These are phyloP conservation scores for Myotis pilosus DNA, from an alignment of 2,797 vertebrate species.

Conservation along the genomic window DNA sequence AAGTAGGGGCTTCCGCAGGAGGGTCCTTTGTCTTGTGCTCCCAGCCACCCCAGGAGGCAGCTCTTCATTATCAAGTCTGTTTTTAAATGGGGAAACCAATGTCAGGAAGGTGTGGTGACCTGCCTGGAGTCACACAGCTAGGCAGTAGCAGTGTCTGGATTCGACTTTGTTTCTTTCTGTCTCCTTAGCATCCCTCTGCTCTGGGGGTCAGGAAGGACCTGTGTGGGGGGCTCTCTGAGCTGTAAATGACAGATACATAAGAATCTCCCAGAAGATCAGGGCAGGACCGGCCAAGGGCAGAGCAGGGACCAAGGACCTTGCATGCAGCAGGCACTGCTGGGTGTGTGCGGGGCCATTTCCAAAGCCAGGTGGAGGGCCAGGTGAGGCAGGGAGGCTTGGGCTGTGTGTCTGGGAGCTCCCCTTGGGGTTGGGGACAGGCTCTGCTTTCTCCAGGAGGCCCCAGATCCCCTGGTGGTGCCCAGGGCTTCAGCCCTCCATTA, in stretches of 20 bases:
- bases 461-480: accelerated
- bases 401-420: neutral
- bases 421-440: neutral
- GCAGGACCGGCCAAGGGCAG: neutral
- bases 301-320: neutral
- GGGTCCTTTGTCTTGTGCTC: neutral
- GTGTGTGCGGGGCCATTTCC: neutral
- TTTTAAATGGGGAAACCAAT: neutral
- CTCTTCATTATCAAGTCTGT: neutral
- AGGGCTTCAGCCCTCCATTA: constrained; percentile 58
- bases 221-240: accelerated
- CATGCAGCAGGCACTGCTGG: neutral
- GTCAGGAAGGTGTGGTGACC: neutral
- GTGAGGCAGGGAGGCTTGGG: neutral
- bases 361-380: neutral
- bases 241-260: neutral
- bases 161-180: neutral
- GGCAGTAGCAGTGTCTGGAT: neutral
- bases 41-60: neutral
- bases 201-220: neutral
- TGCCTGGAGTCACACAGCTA: neutral
- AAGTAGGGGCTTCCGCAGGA: neutral
- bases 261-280: neutral
- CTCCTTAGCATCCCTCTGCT: neutral
- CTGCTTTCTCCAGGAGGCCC: neutral